Percentiles rank a stretch among this genome's conserved stretches.
Conservation (phyloP, 1,140 invertebrate genomes). For the Colletes latitarsis region DNA sequence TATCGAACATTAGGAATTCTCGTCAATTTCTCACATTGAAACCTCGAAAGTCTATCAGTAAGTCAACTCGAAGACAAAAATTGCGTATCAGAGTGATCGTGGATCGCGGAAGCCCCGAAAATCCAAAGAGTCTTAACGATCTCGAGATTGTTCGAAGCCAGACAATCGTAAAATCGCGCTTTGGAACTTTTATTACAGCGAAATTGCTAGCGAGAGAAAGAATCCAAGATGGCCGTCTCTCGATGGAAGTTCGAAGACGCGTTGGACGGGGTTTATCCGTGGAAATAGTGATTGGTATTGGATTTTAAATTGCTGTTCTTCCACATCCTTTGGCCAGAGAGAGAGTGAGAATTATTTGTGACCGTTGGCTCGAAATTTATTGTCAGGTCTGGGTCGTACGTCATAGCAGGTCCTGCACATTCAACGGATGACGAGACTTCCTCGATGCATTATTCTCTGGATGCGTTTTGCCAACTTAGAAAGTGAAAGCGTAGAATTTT, state of each 20-base stretch:
- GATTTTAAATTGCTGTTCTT: constrained; percentile 38
- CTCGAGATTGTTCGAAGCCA: too few relatives aligned
- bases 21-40: too few relatives aligned
- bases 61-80: too few relatives aligned
- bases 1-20: not conserved
- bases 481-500: constrained; percentile 5
- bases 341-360: constrained; percentile 40
- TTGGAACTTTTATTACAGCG: not conserved
- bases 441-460: not conserved
- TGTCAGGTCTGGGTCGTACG: constrained; percentile 26
- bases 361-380: constrained; percentile 42
- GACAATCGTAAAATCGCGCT: not conserved
- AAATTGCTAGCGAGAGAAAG: not conserved
- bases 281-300: constrained; percentile 39
- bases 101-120: not conserved
- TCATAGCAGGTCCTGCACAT: not conserved
- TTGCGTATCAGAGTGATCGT: too few relatives aligned
- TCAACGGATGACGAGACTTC: not conserved
- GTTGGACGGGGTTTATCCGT: not conserved
- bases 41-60: too few relatives aligned
- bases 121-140: not conserved
- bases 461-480: not conserved
- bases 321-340: not conserved
- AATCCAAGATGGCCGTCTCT: not conserved
- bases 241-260: constrained; percentile 5